Evolutionary conservation across 1,140 invertebrate genomes (phyloP).

Genomic region (Danaus plexippus): DNA sequence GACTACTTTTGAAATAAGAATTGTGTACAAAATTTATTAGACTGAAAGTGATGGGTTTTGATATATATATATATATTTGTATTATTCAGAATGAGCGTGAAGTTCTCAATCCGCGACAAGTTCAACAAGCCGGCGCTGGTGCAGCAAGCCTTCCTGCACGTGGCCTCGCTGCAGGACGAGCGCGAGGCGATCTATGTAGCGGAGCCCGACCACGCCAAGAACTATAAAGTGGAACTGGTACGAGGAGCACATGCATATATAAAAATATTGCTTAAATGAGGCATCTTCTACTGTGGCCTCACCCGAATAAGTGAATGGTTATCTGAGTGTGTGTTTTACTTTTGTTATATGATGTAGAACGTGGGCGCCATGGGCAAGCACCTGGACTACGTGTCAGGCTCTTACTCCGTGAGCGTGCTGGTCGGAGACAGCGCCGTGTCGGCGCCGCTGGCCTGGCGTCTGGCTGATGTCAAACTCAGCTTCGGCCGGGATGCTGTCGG

Average conservation of each 20-base stretch:
- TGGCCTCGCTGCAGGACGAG: constrained; percentile 76
- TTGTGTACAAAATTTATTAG: no score
- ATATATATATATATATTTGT: neutral
- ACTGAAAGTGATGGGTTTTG: no score
- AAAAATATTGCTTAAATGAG: no score
- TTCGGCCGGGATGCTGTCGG: constrained; percentile 37
- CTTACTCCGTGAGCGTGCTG: constrained; percentile 88
- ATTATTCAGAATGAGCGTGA: constrained; percentile 77
- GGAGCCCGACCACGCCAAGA: constrained; percentile 85
- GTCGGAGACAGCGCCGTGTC: constrained; percentile 92
- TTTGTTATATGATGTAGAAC: constrained; percentile 73
- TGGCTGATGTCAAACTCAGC: constrained; percentile 84
- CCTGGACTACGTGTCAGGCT: constrained; percentile 83
- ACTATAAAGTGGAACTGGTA: constrained; percentile 95
- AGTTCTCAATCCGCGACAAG: constrained; percentile 85
- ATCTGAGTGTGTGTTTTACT: no score
- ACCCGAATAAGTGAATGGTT: no score
- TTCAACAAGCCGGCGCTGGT: constrained; percentile 80
- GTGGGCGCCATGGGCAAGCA: constrained; percentile 85
- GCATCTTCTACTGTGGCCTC: no score
- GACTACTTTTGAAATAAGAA: no score
- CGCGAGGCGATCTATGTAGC: constrained; percentile 95
- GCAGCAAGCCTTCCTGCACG: constrained; percentile 94
- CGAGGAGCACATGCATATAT: constrained; percentile 20
- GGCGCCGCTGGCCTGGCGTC: constrained; percentile 90